These are phyloP conservation scores for Agrochola circellaris DNA, from an alignment of 2,888 invertebrate genomes.

Conservation along the genomic window DNA sequence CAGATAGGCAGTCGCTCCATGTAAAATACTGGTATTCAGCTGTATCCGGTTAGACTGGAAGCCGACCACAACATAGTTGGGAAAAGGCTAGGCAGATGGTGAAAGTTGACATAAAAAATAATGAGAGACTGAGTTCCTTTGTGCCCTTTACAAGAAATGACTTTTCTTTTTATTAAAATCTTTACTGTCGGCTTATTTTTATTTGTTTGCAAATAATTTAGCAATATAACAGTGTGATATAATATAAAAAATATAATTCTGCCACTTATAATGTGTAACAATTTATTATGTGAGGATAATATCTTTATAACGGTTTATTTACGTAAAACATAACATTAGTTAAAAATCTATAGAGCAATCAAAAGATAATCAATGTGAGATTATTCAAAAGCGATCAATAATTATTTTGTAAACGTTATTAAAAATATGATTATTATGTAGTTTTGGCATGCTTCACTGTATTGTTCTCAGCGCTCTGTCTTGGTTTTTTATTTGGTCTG, in stretches of 20 bases:
- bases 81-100: too few species aligned
- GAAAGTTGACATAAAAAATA: not conserved
- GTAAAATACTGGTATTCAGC: too few species aligned
- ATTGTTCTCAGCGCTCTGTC: too few species aligned
- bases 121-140: not conserved
- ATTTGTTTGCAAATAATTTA: not conserved
- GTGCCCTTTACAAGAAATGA: not conserved
- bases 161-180: not conserved
- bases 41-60: too few species aligned
- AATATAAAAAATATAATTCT: conserved; percentile 4
- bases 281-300: conserved; percentile 8
- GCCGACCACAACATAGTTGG: too few species aligned
- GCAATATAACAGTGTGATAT: not conserved
- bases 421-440: not conserved
- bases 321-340: not conserved
- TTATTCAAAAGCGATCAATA: conserved; percentile 1
- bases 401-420: not conserved
- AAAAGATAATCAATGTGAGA: conserved; percentile 17
- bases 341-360: conserved; percentile 14
- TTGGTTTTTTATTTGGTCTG: too few species aligned
- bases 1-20: too few species aligned
- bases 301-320: conserved; percentile 12
- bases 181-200: not conserved
- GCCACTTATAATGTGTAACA: not conserved
- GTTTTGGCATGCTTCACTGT: too few species aligned